These are phyloP conservation scores for Oophaga sylvatica DNA, from an alignment of 2,797 vertebrate species.

Conservation along the genomic window DNA sequence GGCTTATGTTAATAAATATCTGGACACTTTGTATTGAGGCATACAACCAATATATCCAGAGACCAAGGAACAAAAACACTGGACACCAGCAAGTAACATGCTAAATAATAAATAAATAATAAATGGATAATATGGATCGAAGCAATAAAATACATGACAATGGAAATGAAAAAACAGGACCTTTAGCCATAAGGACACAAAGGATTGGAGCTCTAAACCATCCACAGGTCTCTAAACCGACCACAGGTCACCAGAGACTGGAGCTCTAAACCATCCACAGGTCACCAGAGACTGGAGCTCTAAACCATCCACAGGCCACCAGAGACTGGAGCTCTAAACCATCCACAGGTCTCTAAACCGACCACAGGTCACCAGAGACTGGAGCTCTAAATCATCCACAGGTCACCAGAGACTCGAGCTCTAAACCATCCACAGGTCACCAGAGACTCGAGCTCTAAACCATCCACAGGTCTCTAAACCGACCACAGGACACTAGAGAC, in stretches of 20 bases:
- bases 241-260: too few species aligned
- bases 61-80: too few species aligned
- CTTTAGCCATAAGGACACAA: not conserved
- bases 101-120: too few species aligned
- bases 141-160: too few species aligned
- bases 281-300: not conserved
- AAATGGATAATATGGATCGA: too few species aligned
- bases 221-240: too few species aligned
- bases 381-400: not conserved
- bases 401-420: not conserved
- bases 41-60: not conserved
- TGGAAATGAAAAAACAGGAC: too few species aligned
- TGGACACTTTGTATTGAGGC: not conserved
- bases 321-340: not conserved
- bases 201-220: not conserved
- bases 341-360: not conserved
- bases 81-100: too few species aligned
- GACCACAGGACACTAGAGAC: too few species aligned
- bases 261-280: too few species aligned
- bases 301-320: not conserved
- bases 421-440: not conserved
- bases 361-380: not conserved
- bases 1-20: not conserved
- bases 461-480: not conserved
- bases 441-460: not conserved